Evolutionary conservation across 2,888 invertebrate species (phyloP).

Genomic region (Trichogramma dendrolimi): DNA sequence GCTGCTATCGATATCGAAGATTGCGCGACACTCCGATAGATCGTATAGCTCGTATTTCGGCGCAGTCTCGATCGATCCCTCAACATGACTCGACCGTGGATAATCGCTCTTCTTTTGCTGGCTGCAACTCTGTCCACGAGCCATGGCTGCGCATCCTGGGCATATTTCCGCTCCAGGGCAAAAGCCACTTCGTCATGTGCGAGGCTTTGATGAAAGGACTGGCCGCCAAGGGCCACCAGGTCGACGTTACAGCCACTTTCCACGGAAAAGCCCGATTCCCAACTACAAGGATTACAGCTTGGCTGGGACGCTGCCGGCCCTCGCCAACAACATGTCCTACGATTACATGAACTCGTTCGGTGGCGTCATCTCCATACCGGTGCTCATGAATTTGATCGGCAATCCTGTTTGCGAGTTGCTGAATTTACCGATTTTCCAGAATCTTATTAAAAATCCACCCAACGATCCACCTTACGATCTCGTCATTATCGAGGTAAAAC

Average conservation of each 20-base stretch:
- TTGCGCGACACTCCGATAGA: too few relatives aligned
- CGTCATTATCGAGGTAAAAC: conserved; percentile 31
- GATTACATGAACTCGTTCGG: conserved; percentile 11
- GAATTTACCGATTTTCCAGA: conserved; percentile 30
- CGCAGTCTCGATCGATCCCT: too few relatives aligned
- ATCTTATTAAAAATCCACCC: conserved; percentile 32
- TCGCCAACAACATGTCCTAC: conserved; percentile 40
- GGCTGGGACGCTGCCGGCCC: conserved; percentile 25
- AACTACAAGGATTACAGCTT: conserved; percentile 43
- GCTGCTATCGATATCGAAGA: too few relatives aligned
- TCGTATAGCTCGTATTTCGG: too few relatives aligned
- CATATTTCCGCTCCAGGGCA: conserved; percentile 52
- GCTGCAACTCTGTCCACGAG: conserved; percentile 10
- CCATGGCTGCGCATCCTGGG: conserved; percentile 52
- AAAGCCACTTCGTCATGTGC: conserved; percentile 55
- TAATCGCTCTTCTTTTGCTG: neutral
- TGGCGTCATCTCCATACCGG: neutral
- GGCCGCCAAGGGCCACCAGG: conserved; percentile 53
- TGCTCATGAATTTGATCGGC: neutral
- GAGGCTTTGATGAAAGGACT: conserved; percentile 52
- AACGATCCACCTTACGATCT: conserved; percentile 34
- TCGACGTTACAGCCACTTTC: conserved; percentile 49
- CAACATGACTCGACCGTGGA: neutral
- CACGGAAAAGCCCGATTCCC: conserved; percentile 34
- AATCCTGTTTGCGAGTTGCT: conserved; percentile 31